Evolutionary conservation across 1,140 invertebrate genomes (phyloP).

Genomic region (Prorops nasuta): DNA sequence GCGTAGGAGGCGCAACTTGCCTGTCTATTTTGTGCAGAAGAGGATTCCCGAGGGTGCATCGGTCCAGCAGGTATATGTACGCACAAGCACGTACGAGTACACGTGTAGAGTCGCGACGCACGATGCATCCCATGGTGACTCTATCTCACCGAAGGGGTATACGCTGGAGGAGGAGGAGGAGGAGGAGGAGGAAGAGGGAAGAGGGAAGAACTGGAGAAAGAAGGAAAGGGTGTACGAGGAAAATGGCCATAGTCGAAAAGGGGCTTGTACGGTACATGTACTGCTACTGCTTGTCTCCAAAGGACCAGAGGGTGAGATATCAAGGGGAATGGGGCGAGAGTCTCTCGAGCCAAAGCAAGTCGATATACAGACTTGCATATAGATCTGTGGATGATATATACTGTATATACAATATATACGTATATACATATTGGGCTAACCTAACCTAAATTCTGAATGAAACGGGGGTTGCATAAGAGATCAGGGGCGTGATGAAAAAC

Average conservation of each 20-base stretch:
- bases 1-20: too few species aligned
- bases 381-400: too few species aligned
- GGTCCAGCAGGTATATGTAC: constrained; percentile 8
- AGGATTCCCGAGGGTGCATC: constrained; percentile 21
- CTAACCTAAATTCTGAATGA: constrained; percentile 57
- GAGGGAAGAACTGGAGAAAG: background rate
- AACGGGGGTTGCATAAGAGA: constrained; percentile 55
- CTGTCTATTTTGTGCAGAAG: constrained; percentile 3
- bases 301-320: background rate
- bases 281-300: too few species aligned
- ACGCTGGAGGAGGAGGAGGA: background rate
- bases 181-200: background rate
- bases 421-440: constrained; percentile 36
- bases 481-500: constrained; percentile 58
- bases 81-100: background rate
- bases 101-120: constrained; percentile 17
- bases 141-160: background rate
- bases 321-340: constrained; percentile 2
- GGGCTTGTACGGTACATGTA: too few species aligned
- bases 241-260: background rate
- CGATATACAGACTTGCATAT: too few species aligned
- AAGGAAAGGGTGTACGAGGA: background rate
- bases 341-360: constrained; percentile 17
- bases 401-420: too few species aligned
- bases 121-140: constrained; percentile 21